These are phyloP conservation scores for Gavialis gangeticus DNA, from an alignment of 2,113 vertebrate genomes.

Conservation along the genomic window DNA sequence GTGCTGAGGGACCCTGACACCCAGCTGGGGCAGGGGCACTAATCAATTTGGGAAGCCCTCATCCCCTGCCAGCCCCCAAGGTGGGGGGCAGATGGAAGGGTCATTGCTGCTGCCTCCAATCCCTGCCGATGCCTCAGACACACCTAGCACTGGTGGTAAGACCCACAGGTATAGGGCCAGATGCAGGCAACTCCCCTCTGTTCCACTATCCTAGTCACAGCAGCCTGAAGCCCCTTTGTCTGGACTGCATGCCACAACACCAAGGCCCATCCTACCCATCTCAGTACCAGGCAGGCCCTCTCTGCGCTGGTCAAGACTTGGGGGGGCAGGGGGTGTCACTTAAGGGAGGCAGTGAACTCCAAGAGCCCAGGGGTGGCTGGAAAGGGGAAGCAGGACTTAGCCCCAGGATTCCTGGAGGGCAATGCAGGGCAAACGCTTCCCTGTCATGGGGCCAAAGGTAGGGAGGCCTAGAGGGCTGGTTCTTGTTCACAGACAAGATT, in stretches of 20 bases:
- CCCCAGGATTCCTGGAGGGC: not conserved
- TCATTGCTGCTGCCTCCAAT: not conserved
- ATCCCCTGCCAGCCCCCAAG: accelerated
- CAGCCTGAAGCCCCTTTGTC: too few relatives aligned
- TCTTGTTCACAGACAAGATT: not conserved
- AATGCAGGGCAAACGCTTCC: too few relatives aligned
- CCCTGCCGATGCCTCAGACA: too few relatives aligned
- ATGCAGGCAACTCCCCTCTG: not conserved
- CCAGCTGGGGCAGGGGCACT: not conserved
- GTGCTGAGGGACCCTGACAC: not conserved
- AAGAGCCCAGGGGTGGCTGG: not conserved
- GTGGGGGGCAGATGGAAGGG: not conserved
- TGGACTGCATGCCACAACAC: too few relatives aligned
- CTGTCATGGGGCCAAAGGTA: not conserved
- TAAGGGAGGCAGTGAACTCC: not conserved
- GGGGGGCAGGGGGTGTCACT: too few relatives aligned
- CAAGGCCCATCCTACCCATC: too few relatives aligned
- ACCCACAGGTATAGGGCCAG: not conserved
- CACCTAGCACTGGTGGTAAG: not conserved
- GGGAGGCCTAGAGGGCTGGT: not conserved
- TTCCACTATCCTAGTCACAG: too few relatives aligned
- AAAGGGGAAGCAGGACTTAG: not conserved
- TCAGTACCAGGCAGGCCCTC: too few relatives aligned
- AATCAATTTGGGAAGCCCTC: not conserved
- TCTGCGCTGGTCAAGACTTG: too few relatives aligned